Conservation (phyloP, 2,113 vertebrate genomes). For the Cynocephalus volans region DNA sequence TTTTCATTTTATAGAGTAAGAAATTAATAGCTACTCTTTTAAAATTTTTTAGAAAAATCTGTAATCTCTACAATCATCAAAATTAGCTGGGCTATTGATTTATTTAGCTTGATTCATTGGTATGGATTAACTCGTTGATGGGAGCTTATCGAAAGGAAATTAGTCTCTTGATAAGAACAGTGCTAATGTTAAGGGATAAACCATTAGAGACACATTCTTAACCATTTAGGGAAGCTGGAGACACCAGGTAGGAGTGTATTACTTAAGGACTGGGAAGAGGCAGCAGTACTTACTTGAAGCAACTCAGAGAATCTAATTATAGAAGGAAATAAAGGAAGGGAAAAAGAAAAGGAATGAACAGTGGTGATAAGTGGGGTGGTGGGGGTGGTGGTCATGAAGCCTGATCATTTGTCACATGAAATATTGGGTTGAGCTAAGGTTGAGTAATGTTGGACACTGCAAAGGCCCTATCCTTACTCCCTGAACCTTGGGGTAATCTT, state of each 20-base stretch:
- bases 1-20: constrained; percentile 32
- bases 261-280: not conserved
- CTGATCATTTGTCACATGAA: constrained; percentile 84
- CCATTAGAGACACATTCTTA: not conserved
- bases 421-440: constrained; percentile 79
- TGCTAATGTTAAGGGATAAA: not conserved
- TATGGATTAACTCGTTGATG: constrained; percentile 73
- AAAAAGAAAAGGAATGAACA: constrained; percentile 1
- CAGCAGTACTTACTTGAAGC: constrained; percentile 24
- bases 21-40: constrained; percentile 35
- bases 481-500: constrained; percentile 90
- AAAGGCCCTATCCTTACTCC: constrained; percentile 85
- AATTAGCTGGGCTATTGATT: constrained; percentile 71
- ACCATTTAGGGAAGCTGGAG: constrained; percentile 38
- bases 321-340: constrained; percentile 42
- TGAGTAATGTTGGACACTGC: constrained; percentile 78
- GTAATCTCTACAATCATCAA: not conserved
- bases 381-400: constrained; percentile 40
- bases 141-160: constrained; percentile 70
- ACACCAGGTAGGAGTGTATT: not conserved
- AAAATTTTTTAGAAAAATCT: constrained; percentile 4
- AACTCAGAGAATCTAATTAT: constrained; percentile 55
- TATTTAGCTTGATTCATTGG: constrained; percentile 75
- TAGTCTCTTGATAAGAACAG: constrained; percentile 59
- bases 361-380: not conserved